These are phyloP conservation scores for Leptarthrus brevirostris DNA, from an alignment of 2,888 invertebrate species.

Conservation along the genomic window DNA sequence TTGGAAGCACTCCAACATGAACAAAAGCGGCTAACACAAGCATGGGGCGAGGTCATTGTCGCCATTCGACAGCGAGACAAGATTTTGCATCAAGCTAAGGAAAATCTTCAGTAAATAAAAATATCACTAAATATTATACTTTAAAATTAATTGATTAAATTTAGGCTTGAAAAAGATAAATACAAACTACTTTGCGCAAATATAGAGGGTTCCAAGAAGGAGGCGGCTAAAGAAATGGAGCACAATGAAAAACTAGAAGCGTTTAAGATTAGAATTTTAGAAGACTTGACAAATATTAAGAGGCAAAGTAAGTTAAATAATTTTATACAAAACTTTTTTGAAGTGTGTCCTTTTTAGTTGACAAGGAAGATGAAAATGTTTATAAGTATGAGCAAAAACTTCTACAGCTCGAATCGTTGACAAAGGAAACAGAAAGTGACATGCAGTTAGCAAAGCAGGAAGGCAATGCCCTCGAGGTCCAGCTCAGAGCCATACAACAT, in stretches of 20 bases:
- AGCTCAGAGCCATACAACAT: conserved; percentile 62
- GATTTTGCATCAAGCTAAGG: conserved; percentile 72
- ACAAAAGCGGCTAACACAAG: conserved; percentile 75
- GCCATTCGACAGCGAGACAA: conserved; percentile 78
- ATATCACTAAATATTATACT: too few relatives aligned
- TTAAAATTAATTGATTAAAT: too few relatives aligned
- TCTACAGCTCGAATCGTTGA: conserved; percentile 69
- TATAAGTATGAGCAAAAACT: conserved; percentile 70
- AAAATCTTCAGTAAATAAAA: conserved; percentile 72
- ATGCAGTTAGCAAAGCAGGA: conserved; percentile 69
- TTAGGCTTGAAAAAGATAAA: conserved; percentile 71
- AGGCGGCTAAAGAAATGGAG: conserved; percentile 74
- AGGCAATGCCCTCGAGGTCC: conserved; percentile 61
- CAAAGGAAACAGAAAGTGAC: conserved; percentile 74
- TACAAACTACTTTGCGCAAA: conserved; percentile 71
- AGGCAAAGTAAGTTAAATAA: conserved; percentile 68
- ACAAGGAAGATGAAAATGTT: conserved; percentile 70
- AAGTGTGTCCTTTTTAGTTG: conserved; percentile 66
- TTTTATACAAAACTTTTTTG: too few relatives aligned
- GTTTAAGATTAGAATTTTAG: conserved; percentile 71
- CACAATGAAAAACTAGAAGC: conserved; percentile 74
- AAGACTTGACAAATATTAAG: conserved; percentile 69
- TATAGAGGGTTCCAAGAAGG: conserved; percentile 76
- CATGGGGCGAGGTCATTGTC: conserved; percentile 81
- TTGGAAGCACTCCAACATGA: conserved; percentile 78